Evolutionary conservation across 2,888 invertebrate genomes (phyloP).

Genomic region (Drosophila kokeensis): DNA sequence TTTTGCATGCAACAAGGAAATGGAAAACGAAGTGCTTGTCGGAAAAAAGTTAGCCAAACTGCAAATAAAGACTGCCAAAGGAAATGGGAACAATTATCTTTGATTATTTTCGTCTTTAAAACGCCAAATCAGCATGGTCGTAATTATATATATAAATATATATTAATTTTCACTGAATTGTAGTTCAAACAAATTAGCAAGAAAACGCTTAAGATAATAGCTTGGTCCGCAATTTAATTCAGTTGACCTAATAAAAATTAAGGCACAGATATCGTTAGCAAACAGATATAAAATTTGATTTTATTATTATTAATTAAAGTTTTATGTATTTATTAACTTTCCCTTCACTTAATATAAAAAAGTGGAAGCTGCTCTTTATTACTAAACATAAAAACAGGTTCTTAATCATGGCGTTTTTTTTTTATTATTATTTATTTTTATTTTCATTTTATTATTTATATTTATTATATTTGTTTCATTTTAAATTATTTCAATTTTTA

Average conservation of each 20-base stretch:
- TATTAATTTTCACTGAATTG: background rate
- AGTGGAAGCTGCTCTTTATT: background rate
- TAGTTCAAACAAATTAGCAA: background rate
- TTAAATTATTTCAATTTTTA: too few relatives aligned
- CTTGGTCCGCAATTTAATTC: background rate
- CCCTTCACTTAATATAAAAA: background rate
- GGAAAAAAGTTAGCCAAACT: conserved; percentile 26
- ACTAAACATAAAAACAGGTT: background rate
- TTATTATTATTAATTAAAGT: background rate
- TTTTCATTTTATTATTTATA: background rate
- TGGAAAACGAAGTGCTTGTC: conserved; percentile 69
- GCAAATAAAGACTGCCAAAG: conserved; percentile 11
- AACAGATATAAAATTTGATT: background rate
- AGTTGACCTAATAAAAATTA: background rate
- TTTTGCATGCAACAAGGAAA: conserved; percentile 65
- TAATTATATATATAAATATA: too few relatives aligned
- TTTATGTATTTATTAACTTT: background rate
- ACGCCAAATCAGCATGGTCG: background rate
- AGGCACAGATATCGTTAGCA: background rate
- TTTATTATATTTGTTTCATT: background rate
- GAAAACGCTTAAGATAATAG: background rate
- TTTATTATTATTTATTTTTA: background rate
- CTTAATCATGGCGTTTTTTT: background rate
- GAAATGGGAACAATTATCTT: background rate
- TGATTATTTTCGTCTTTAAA: background rate